These are phyloP conservation scores for Leptinotarsa defecta DNA, from an alignment of 1,140 invertebrate genomes.

Conservation along the genomic window DNA sequence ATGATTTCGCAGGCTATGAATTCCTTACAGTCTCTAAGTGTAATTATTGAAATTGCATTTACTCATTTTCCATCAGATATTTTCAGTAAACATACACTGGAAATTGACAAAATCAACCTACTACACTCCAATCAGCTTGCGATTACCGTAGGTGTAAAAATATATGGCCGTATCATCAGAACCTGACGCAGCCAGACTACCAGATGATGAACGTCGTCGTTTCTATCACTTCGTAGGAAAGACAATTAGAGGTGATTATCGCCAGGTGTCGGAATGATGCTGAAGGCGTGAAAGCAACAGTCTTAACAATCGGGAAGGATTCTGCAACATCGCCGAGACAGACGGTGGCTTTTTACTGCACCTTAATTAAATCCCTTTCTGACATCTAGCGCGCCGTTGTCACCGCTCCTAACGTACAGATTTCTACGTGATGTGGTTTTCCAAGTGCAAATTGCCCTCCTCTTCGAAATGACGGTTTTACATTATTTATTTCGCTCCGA, in stretches of 20 bases:
- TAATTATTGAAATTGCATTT: no score
- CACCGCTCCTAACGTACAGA: conserved; percentile 53
- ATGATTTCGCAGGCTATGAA: no score
- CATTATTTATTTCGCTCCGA: conserved; percentile 47
- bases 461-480: conserved; percentile 38
- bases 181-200: neutral
- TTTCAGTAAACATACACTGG: no score
- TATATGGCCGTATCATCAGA: no score
- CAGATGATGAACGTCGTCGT: neutral
- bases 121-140: no score
- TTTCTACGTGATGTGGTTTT: conserved; percentile 57
- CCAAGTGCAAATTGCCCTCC: conserved; percentile 54
- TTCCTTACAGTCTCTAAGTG: no score
- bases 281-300: conserved; percentile 5
- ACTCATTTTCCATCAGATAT: no score
- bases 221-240: neutral
- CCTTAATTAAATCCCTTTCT: conserved; percentile 58
- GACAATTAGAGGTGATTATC: neutral
- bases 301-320: neutral
- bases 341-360: conserved; percentile 53
- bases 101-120: no score
- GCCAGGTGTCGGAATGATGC: neutral
- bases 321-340: conserved; percentile 10
- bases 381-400: conserved; percentile 56
- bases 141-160: no score